These are phyloP conservation scores for Sebastes ruberrimus DNA, from an alignment of 2,797 vertebrate species.

Conservation along the genomic window DNA sequence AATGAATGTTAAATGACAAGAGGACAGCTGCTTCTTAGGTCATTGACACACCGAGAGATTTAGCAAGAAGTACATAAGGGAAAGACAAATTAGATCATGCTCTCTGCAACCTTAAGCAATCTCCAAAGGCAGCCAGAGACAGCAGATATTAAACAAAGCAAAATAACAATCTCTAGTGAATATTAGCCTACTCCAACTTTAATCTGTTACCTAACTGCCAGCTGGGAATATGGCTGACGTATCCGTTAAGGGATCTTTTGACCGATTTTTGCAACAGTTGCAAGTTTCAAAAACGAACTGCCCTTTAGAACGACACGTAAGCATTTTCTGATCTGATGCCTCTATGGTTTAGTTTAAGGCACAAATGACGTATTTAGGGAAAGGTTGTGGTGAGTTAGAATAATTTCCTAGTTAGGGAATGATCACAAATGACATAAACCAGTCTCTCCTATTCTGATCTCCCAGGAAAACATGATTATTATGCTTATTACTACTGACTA, in stretches of 20 bases:
- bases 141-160: slow-evolving; percentile 31
- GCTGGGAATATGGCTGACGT: neutral
- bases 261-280: neutral
- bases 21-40: slow-evolving; percentile 60
- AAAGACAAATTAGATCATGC: slow-evolving; percentile 24
- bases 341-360: neutral
- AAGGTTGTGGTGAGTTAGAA: neutral
- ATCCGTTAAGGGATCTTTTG: neutral
- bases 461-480: no score
- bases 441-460: no score
- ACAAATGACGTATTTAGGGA: neutral
- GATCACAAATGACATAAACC: neutral
- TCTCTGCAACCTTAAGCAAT: neutral
- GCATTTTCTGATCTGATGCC: neutral
- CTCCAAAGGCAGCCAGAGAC: slow-evolving; percentile 12
- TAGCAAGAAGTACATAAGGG: slow-evolving; percentile 23
- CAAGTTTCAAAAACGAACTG: neutral
- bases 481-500: no score
- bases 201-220: neutral
- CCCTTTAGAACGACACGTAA: no score
- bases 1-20: slow-evolving; percentile 44
- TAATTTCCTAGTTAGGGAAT: neutral
- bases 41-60: slow-evolving; percentile 30
- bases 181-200: neutral
- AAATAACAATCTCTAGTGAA: slow-evolving; percentile 9